Base-by-base conservation (phyloP, 1,140 invertebrate species). In the Drosophila pectinifera region DNA sequence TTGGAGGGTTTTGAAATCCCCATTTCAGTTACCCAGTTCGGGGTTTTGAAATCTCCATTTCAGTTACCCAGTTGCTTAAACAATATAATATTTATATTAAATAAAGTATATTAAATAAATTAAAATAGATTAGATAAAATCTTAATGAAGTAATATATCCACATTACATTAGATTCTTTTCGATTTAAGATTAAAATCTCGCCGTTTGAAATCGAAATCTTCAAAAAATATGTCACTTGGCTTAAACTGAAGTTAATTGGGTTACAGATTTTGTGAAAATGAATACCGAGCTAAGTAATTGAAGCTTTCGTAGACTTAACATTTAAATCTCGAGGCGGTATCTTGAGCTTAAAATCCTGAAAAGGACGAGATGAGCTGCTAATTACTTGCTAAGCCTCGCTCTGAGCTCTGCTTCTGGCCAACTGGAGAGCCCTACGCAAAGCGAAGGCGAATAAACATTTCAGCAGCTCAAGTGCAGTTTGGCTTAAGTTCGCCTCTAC, bases 301-400 rank as follows among this genome's bases (percentile, higher is more conserved):
- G 31, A 36, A 53, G 49, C 49, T 36, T 51, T 53, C 7, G 20
- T 14, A 7, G 31, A 53, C 49, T 28, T 39, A 39, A 16, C 16
- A 39, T 58, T 58, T 51, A 67, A 68, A 13, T 53, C 24, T 20
- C 28, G 2, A 22, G 5, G 2, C 14, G 0, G 36, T 45, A 26
- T 43, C 63, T 34, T 10, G 11, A 69, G 46, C 28, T 34, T 31
- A 34, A n/a, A 36, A 43, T 18, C 54, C 18, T 24, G 14, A 28
- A 28, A 45, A n/a, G 14, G 39, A 26, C 4, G 38, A 41, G 34
- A 13, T 48, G 42, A 70, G 51, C 65, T 57, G 65, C 64, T 72
- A 72, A 72, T 72, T 72, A 70, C 68, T 22, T 20, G 28, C 63
- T 54, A 69, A 63, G 49, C 59, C 53, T 39, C 39, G 55, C 55